phyloP scores from a whole-genome alignment of 2,113 vertebrate genomes.

The Empidonax alnorum region DNA sequence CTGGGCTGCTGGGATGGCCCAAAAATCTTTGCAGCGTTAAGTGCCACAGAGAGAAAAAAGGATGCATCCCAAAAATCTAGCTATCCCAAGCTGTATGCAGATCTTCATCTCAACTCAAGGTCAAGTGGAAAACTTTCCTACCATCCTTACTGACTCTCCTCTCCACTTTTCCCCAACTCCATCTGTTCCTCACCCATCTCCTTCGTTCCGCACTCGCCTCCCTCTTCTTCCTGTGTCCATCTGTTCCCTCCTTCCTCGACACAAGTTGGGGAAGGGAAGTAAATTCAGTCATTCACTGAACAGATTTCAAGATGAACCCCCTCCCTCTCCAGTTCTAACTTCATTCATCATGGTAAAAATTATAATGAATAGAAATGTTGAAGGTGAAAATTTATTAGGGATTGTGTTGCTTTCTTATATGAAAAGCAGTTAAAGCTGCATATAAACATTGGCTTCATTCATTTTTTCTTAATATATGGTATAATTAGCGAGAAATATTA shows the following conservation, averaged over 20 bases:
- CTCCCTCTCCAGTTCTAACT: constrained; percentile 50
- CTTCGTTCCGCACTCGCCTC: constrained; percentile 56
- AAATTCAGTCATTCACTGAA: constrained; percentile 68
- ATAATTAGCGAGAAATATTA: constrained; percentile 66
- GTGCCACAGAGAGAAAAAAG: neutral
- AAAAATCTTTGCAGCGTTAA: accelerated
- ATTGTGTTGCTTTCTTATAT: constrained; percentile 59
- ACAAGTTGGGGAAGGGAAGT: constrained; percentile 52
- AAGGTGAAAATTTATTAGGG: constrained; percentile 67
- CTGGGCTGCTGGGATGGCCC: neutral
- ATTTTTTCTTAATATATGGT: constrained; percentile 63
- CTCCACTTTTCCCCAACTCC: constrained; percentile 46
- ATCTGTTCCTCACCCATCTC: constrained; percentile 61
- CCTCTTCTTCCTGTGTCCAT: constrained; percentile 71
- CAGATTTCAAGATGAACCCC: constrained; percentile 67
- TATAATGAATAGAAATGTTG: constrained; percentile 67
- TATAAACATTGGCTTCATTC: constrained; percentile 66
- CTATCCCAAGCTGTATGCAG: neutral
- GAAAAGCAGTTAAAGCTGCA: constrained; percentile 59
- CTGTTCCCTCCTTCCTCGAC: constrained; percentile 65
- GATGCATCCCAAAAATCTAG: neutral
- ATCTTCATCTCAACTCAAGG: constrained; percentile 43
- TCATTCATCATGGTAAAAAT: constrained; percentile 68
- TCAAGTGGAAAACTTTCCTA: constrained; percentile 60
- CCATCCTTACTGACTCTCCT: constrained; percentile 52